Evolutionary conservation across 92 coral and sea anemone genomes (phyloP).

Genomic region (Umimayanthus chanpuru): DNA sequence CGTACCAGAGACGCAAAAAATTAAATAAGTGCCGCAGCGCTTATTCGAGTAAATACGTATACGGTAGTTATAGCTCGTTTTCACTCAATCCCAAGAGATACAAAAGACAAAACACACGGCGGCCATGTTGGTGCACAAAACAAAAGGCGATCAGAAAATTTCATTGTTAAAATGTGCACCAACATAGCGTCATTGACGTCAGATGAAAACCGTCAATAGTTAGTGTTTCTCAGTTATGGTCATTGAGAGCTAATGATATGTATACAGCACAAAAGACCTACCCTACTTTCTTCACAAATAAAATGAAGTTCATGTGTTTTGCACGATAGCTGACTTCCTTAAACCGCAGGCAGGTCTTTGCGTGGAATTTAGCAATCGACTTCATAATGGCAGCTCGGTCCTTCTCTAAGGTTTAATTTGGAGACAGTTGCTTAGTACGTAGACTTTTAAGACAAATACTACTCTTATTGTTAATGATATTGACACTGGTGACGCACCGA

Average conservation of each 20-base stretch:
- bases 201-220: too few relatives aligned
- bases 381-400: conserved; percentile 35
- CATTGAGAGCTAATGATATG: not conserved
- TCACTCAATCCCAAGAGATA: too few relatives aligned
- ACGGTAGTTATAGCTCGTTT: conserved; percentile 8
- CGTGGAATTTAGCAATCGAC: conserved; percentile 26
- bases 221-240: not conserved
- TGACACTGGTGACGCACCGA: too few relatives aligned
- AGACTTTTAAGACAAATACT: not conserved
- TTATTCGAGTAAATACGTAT: conserved; percentile 57
- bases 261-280: not conserved
- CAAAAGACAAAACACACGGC: too few relatives aligned
- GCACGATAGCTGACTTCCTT: conserved; percentile 24
- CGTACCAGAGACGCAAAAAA: too few relatives aligned
- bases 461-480: not conserved
- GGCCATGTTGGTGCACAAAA: too few relatives aligned
- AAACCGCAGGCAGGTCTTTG: conserved; percentile 28
- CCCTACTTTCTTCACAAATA: conserved; percentile 25
- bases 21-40: conserved; percentile 53
- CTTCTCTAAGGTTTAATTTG: not conserved
- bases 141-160: too few relatives aligned
- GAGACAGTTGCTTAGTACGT: too few relatives aligned
- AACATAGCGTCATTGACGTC: too few relatives aligned
- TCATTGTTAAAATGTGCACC: too few relatives aligned
- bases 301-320: not conserved